Evolutionary conservation across 2,888 invertebrate species (phyloP).

Genomic region (Merodon equestris): DNA sequence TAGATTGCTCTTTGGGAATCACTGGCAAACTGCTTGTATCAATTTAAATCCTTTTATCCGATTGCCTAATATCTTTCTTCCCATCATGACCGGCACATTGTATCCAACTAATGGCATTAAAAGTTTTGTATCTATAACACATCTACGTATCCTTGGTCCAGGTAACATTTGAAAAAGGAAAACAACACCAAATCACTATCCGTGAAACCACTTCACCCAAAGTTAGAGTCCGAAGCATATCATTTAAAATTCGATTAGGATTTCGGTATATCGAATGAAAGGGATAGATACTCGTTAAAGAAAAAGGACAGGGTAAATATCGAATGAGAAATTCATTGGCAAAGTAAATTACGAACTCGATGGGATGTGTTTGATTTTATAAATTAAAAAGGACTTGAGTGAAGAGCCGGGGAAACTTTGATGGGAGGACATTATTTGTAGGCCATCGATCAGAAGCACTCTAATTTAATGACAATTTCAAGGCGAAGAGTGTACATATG

Average conservation of each 20-base stretch:
- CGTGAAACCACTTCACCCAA: neutral
- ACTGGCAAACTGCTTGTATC: conserved; percentile 9
- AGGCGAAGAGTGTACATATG: too few relatives aligned
- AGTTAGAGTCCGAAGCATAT: conserved; percentile 19
- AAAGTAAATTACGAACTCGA: conserved; percentile 28
- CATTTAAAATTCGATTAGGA: conserved; percentile 45
- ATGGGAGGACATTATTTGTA: conserved; percentile 10
- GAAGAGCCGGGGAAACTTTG: conserved; percentile 1
- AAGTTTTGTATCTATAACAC: conserved; percentile 10
- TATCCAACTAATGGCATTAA: conserved; percentile 43
- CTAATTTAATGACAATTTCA: conserved; percentile 1
- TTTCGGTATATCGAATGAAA: conserved; percentile 6
- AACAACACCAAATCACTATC: neutral
- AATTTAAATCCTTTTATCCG: conserved; percentile 21
- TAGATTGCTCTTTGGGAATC: neutral
- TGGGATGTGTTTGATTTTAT: conserved; percentile 31
- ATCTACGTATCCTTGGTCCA: too few relatives aligned
- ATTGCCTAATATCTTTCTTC: conserved; percentile 19
- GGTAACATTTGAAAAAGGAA: neutral
- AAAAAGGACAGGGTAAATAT: conserved; percentile 18
- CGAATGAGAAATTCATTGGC: conserved; percentile 11
- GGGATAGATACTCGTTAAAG: neutral
- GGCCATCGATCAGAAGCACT: neutral
- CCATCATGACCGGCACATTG: conserved; percentile 3
- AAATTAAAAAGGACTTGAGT: conserved; percentile 12